phyloP scores from a whole-genome alignment of 2,113 vertebrate genomes.

The Penelope pileata region DNA sequence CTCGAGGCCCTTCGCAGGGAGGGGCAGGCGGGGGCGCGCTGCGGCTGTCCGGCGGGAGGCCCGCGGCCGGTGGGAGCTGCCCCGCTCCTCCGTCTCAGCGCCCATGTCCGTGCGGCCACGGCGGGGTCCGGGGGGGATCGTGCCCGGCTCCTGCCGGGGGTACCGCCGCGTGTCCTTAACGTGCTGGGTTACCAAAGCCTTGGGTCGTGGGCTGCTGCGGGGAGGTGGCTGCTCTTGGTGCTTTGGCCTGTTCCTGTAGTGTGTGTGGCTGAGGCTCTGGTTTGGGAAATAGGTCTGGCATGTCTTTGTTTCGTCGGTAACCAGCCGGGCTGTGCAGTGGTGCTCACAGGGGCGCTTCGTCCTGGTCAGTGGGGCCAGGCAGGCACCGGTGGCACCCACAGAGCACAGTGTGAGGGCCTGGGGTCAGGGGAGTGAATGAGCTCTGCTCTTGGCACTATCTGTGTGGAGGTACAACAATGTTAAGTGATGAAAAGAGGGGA shows the following conservation, averaged over 20 bases:
- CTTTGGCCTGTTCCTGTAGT: neutral
- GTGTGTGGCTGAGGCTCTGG: neutral
- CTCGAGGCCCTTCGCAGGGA: too few relatives aligned
- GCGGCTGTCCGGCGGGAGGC: too few relatives aligned
- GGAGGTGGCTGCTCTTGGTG: neutral
- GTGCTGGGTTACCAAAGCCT: neutral
- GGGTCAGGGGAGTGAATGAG: neutral
- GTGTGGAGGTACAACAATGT: neutral
- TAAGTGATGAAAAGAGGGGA: neutral
- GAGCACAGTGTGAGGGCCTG: too few relatives aligned
- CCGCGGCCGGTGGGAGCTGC: too few relatives aligned
- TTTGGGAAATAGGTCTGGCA: neutral
- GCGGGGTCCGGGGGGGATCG: too few relatives aligned
- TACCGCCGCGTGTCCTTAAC: rapidly evolving
- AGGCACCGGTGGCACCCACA: rapidly evolving
- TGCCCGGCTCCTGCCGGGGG: too few relatives aligned
- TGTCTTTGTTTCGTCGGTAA: neutral
- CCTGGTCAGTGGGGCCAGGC: rapidly evolving
- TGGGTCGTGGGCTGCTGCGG: neutral
- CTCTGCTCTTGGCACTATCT: neutral
- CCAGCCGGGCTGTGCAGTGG: rapidly evolving
- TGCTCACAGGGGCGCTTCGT: rapidly evolving
- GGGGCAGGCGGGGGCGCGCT: too few relatives aligned
- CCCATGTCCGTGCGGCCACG: too few relatives aligned
- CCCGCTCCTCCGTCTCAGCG: too few relatives aligned